These are phyloP conservation scores for Mycetomoellerius zeteki DNA, from an alignment of 1,140 invertebrate genomes.

Conservation along the genomic window DNA sequence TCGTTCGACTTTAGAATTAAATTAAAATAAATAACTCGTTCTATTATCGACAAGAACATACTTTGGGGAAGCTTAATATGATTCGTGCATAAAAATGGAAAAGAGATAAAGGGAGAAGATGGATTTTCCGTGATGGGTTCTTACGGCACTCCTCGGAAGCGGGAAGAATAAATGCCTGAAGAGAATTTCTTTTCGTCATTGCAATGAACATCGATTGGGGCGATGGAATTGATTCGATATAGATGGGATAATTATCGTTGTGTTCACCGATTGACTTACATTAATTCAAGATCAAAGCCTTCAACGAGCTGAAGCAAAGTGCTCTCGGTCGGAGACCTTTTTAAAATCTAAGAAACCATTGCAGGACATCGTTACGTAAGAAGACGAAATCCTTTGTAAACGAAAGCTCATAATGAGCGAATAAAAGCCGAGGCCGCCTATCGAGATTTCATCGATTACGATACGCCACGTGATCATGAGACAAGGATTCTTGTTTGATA, in stretches of 20 bases:
- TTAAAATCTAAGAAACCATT: conserved; percentile 50
- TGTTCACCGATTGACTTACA: conserved; percentile 44
- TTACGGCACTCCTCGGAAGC: neutral
- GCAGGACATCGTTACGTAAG: conserved; percentile 64
- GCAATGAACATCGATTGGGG: conserved; percentile 27
- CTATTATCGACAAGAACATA: conserved; percentile 26
- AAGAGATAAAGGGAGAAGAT: neutral
- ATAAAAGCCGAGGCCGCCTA: conserved; percentile 40
- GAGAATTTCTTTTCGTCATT: conserved; percentile 30
- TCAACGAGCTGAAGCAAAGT: conserved; percentile 10
- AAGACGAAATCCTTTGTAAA: conserved; percentile 67
- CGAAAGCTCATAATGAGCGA: conserved; percentile 64
- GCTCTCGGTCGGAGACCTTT: neutral
- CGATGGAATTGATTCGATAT: conserved; percentile 52
- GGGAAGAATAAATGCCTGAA: conserved; percentile 28
- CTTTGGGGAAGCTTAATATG: conserved; percentile 28
- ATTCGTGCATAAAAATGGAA: neutral
- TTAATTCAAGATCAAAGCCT: conserved; percentile 70
- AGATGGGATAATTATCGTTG: conserved; percentile 47
- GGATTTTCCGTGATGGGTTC: conserved; percentile 3
- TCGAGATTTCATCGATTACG: conserved; percentile 68
- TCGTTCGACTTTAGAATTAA: neutral
- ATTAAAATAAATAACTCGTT: conserved; percentile 58
- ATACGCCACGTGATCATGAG: conserved; percentile 26
- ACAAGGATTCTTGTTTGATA: neutral